Base-by-base conservation (phyloP, 2,888 invertebrate genomes). In the Nysson spinosus region DNA sequence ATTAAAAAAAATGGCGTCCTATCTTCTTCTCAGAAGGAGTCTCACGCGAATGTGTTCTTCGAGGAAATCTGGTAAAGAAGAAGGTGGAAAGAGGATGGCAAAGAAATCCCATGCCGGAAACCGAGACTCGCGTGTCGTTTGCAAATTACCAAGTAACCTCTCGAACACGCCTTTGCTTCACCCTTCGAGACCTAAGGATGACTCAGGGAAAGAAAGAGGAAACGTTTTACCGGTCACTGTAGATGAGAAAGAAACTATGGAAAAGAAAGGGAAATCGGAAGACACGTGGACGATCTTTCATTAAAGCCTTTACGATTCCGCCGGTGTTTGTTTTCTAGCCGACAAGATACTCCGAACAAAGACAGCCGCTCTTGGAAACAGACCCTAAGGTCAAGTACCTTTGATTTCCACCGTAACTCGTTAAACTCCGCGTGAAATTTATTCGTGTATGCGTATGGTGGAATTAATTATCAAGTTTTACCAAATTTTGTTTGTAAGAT, bases 331-430 rank as follows among this genome's bases (percentile, higher is more conserved):
- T n/a, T n/a, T n/a, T n/a, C n/a, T n/a, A n/a, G n/a, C n/a, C n/a
- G n/a, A n/a, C n/a, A n/a, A n/a, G n/a, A n/a, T n/a, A n/a, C n/a
- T n/a, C n/a, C n/a, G n/a, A n/a, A n/a, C n/a, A 30, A n/a, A 28
- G 28, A 28, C 9, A 30, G 30, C 7, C 1, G 30, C 30, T 7
- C 30, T 9, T n/a, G 52, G 44, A 61, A 55, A 32, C 58, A 43
- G 28, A 55, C 37, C 57, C 19, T 62, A 64, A 60, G 72, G 75
- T 75, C 75, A 75, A 75, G 65, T 72, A 75, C 75, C 72, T 54
- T 63, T 44, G 43, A 72, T 57, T 75, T 75, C 75, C 70, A 72
- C 70, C 60, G 60, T 43, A 50, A 57, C 65, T 62, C 35, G 42
- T 16, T n/a, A n/a, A n/a, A 22, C 19, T 5, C 22, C 35, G 35